Evolutionary conservation across 2,797 vertebrate species (phyloP), one percentile per base, ranked within the genome.

Genomic region (Triplophysa bombifrons): DNA sequence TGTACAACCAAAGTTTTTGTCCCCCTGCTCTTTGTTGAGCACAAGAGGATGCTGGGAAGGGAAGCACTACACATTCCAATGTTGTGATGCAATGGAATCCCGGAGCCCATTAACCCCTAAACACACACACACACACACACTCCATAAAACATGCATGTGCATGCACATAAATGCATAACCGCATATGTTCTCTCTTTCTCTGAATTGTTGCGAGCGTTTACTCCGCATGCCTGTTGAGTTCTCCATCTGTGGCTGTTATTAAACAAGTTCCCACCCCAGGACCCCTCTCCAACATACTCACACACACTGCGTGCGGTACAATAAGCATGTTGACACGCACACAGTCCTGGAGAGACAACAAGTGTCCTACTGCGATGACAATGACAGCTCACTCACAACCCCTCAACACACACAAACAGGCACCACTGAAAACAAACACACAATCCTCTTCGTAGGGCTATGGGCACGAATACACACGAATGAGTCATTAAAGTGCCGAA

Each of bases 41-140:
- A 80, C 88, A 92, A 89, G 94, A 92, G 94, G 94, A 95, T 95
- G 93, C 94, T 95, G 94, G 94, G 94, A 95, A 92, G 94, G 90
- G 91, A 93, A 92, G 92, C 93, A 94, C 95, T 96, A 93, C 94
- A 96, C 96, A 99, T 98, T 98, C 97, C 96, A 95, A 95, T 97
- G 95, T 94, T 94, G 90, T 98, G 97, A 98, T 95, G 93, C 92
- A 95, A 93, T 91, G 89, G 92, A 91, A 93, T 90, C 30, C 80
- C 78, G 25, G 77, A 86, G 87, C 85, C 88, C 85, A 86, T 92
- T 87, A 87, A 91, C 83, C 91, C 87, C 72, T 78, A 84, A 68
- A 85, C 50, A 30, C 44, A 78, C 75, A 73, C 73, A 85, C 50
- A 30, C 44, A 78, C 75, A 73, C 73, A 72, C 75, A 38, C 34